Base-by-base conservation (phyloP, 2,797 vertebrate species). In the Tachyglossus aculeatus region DNA sequence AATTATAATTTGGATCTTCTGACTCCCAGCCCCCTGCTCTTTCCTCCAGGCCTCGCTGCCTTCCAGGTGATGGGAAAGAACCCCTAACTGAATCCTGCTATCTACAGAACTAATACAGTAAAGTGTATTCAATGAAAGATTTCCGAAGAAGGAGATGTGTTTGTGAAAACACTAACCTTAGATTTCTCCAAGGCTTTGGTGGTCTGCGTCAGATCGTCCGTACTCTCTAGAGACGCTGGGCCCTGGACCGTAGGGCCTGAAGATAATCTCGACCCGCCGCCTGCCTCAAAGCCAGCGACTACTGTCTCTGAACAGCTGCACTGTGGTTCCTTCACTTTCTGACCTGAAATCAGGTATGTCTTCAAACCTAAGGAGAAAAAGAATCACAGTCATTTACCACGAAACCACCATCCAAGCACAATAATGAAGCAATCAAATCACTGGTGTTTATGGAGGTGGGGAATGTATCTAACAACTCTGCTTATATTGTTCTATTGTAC, bases 261-360 rank as follows among this genome's bases (percentile, higher is more conserved):
- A 9, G 85, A 63, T 33, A 84, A 78, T 73, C 73, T 88, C 27
- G n/a, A 81, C 63, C 71, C 71, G 0, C 94, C 95, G 53, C 90
- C 45, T 1, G 89, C 67, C 67, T 95, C 95, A 25, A 90, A 77
- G 48, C 86, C 91, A 29, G 93, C 89, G 41, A 91, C 87, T 50
- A 92, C 82, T 1, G 78, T 62, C 74, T 95, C 94, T 3, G 95
- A 90, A 72, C 96, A 97, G 92, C 89, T 94, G 82, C 96, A 97
- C 13, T 85, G 89, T 37, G 93, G 86, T 31, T 89, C 93, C 78
- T 95, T 95, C 24, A 77, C 89, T 93, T 95, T 91, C 87, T 94
- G 94, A 68, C 95, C 92, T 9, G 96, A 96, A 87, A 98, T 97
- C 90, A 98, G 91, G 85, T 95, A 98, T 58, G 96, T 98, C 92